Base-by-base conservation (phyloP, 92 coral and sea anemone species). In the Anthopleura xanthogrammica region DNA sequence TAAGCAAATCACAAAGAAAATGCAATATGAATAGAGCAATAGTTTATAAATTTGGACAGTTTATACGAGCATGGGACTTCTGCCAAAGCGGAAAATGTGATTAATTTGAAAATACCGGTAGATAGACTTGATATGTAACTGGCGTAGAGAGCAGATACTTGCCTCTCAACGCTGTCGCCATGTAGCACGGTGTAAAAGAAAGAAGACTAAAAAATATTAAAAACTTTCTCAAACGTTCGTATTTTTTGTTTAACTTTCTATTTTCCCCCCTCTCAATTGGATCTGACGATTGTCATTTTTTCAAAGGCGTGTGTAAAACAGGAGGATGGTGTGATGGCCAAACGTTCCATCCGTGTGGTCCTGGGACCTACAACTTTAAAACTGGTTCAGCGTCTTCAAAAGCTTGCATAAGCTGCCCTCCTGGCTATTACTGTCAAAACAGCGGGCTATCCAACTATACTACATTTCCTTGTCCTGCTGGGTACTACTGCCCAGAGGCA, bases 301-400 rank as follows among this genome's bases (percentile, higher is more conserved):
- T 78, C 86, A 7, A 71, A 95, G 98, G 95, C 85, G 83, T 88
- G 29, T 95, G 98, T 83, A 88, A 82, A 22, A 83, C 95, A 77
- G 98, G 98, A 24, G 98, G 98, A 17, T 95, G 98, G 98, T 95
- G 98, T 65, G 99, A 96, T 83, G 99, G 99, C 2, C 91, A 90
- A 46, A 92, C 92, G 7, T 91, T 94, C 71, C 90, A 86, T 72
- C 98, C 95, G 4, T 96, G 99, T 71, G 91, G 95, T 52, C 93
- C 93, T 8, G 99, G 99, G 48, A 96, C 94, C 4, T 96, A 94
- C 82, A 96, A 96, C 80, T 89, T 91, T 0, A 57, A 75, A 16
- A 94, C 90, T 83, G 98, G 95, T 20, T 94, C 99, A 7, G 90
- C 72, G 12, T 87, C 94, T 2, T 78, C 85, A 20, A 88, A 83